These are phyloP conservation scores for Casuarius casuarius DNA, from an alignment of 2,113 vertebrate genomes.

Conservation along the genomic window DNA sequence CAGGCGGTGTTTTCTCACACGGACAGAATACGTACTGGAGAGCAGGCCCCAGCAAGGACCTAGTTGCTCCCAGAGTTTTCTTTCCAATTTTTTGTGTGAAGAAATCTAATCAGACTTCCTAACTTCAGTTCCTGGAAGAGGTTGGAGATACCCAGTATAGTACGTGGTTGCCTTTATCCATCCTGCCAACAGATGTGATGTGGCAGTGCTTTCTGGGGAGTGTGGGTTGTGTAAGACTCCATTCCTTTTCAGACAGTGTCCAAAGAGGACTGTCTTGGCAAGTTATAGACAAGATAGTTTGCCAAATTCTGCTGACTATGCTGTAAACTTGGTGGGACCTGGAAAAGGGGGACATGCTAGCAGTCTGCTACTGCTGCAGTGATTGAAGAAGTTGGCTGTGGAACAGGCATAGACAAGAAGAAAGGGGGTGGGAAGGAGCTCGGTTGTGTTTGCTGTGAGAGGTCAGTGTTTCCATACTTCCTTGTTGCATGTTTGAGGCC, in stretches of 20 bases:
- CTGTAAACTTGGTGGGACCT: background rate
- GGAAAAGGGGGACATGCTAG: background rate
- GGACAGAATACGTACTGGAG: background rate
- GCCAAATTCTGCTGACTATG: background rate
- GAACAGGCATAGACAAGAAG: background rate
- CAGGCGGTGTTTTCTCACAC: background rate
- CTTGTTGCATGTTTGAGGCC: background rate
- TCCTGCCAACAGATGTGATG: background rate
- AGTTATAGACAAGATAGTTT: background rate
- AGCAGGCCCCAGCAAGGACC: accelerated
- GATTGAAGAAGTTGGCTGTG: background rate
- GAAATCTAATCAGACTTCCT: background rate
- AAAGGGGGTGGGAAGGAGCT: background rate
- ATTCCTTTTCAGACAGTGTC: background rate
- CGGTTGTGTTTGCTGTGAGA: background rate
- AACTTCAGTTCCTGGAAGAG: background rate
- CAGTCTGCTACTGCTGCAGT: background rate
- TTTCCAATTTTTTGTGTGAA: background rate
- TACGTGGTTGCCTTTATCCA: background rate
- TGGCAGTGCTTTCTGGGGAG: accelerated
- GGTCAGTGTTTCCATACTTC: background rate
- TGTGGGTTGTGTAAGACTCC: background rate
- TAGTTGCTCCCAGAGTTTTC: background rate
- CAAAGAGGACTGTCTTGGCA: background rate
- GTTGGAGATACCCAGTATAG: background rate